Evolutionary conservation across 2,113 vertebrate genomes (phyloP), one percentile per base, ranked within the genome.

Genomic region (Notarius lentiginosus): DNA sequence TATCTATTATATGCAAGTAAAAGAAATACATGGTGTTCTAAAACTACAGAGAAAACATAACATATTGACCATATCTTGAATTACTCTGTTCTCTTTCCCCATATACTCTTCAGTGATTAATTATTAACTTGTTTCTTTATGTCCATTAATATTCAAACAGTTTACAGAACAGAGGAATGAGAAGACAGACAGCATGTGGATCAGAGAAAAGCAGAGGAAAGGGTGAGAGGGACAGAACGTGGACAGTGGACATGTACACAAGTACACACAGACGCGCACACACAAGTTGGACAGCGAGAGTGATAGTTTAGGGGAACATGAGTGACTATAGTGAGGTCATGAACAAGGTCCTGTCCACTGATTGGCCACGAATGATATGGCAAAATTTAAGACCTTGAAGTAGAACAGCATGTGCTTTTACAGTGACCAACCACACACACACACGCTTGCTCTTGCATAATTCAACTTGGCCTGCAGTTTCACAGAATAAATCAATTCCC

Each of bases 361-460:
- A 95, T 95, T 95, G 94, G 93, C 58, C 79, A 84, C 88, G 56
- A 84, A 51, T 60, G 17, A 7, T 4, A 51, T 89, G 88, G 83
- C 87, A 91, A 90, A 90, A 92, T 92, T 90, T 90, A 86, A 88
- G 86, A 80, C 72, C 73, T 79, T 65, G 53, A 82, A 81, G 82
- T 82, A 68, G 90, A 90, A 92, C 90, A 91, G 56, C 90, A 94
- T 92, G 92, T 91, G 91, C 82, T 60, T 10, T 79, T 83, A 76
- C 85, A 27, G 20, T 55, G 27, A 79, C 63, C 81, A 18, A 58
- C 87, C 65, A 60, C 84, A 85, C 41, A 17, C 27, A 81, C 18
- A 17, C 73, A 77, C 73, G 53, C 53, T 17, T 58, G 18, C 18
- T 6, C 30, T 61, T 61, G 56, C 11, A 61, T 81, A 24, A 81